Conservation (phyloP, 2,113 vertebrate genomes). For the Paralichthys olivaceus region DNA sequence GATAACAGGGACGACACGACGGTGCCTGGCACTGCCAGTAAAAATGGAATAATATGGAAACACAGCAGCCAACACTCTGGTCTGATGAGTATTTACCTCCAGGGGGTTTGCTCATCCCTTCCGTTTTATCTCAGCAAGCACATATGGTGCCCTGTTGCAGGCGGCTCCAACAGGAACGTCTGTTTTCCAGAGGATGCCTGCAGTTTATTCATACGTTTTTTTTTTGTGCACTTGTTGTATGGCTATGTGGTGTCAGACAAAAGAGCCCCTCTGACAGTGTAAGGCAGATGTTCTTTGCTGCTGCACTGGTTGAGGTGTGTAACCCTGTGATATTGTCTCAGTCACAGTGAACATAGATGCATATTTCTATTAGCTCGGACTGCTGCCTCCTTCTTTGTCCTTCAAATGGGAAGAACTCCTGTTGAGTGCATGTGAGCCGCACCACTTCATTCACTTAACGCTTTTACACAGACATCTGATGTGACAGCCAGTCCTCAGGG, state of each 20-base stretch:
- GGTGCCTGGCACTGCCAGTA: constrained; percentile 59
- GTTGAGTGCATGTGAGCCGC: constrained; percentile 38
- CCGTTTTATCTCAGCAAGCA: constrained; percentile 76
- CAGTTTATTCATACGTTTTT: constrained; percentile 55
- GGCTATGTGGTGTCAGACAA: constrained; percentile 14
- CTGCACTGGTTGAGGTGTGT: constrained; percentile 2
- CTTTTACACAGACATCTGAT: constrained; percentile 57
- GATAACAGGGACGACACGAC: constrained; percentile 63
- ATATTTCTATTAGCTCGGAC: constrained; percentile 7
- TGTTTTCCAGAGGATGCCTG: constrained; percentile 68
- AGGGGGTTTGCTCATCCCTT: constrained; percentile 71
- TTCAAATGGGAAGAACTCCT: constrained; percentile 45
- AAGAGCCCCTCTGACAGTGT: constrained; percentile 15
- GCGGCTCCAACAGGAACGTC: constrained; percentile 58
- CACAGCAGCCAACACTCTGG: constrained; percentile 75
- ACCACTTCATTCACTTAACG: constrained; percentile 62
- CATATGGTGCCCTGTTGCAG: constrained; percentile 75
- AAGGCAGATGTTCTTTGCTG: constrained; percentile 5
- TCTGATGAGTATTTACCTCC: constrained; percentile 77
- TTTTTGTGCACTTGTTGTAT: constrained; percentile 57
- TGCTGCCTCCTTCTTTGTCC: constrained; percentile 34
- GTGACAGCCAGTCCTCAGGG: constrained; percentile 64
- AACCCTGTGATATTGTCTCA: constrained; percentile 23
- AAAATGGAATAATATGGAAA: constrained; percentile 77
- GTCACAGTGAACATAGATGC: background rate